Conservation (phyloP, 2,888 invertebrate genomes). For the Rhyacophila evoluta region DNA sequence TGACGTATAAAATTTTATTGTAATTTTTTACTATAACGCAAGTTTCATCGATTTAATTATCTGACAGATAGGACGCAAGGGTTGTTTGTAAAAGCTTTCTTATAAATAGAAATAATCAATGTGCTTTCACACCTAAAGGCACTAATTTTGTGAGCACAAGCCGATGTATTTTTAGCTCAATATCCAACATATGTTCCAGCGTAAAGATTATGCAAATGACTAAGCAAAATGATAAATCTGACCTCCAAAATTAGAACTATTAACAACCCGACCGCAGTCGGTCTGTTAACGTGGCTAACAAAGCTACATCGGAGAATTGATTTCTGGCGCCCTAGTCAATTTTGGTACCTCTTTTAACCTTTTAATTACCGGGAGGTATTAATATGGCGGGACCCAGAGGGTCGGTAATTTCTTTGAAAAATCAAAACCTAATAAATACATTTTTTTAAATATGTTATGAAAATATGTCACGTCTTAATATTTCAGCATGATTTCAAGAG, state of each 20-base stretch:
- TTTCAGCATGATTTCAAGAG: no score
- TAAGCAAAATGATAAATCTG: not conserved
- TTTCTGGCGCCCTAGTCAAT: no score
- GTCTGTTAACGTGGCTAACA: not conserved
- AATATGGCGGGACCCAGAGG: no score
- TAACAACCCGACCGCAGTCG: not conserved
- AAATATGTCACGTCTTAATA: no score
- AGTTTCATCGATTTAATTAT: not conserved
- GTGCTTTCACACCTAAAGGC: not conserved
- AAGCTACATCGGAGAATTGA: no score
- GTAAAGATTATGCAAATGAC: not conserved
- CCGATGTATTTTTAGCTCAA: not conserved
- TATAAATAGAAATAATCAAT: constrained; percentile 19
- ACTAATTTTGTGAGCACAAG: constrained; percentile 15
- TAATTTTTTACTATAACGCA: not conserved
- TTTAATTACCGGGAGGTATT: no score
- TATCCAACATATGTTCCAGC: constrained; percentile 4
- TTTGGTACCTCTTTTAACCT: no score
- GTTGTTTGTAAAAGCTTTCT: not conserved
- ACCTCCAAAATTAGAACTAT: not conserved
- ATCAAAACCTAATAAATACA: no score
- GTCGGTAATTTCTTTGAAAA: no score
- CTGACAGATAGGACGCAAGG: not conserved
- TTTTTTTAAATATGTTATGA: no score
- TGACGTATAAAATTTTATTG: no score